Evolutionary conservation across 2,888 invertebrate species (phyloP), one percentile per base, ranked within the genome.

Genomic region (Netelia inedita): DNA sequence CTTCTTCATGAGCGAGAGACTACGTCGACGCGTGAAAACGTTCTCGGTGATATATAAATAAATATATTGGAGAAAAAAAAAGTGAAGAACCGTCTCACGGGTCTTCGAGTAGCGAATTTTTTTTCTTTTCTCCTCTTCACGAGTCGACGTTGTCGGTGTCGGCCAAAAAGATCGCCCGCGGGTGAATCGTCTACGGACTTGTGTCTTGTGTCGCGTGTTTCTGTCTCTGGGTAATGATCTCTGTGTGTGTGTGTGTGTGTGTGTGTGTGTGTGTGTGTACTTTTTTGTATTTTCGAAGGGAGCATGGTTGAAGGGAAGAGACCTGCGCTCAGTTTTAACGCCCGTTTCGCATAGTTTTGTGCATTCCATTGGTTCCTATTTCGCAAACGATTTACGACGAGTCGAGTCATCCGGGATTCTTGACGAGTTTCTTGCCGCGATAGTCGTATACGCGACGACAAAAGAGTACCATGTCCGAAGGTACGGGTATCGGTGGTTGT

Each of bases 381-480:
- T 90, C 89, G 88, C 87, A 89, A 84, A 87, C 55, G 72, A 86
- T 85, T 91, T 90, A 92, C 84, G 89, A 84, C 73, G 90, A 86
- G 84, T 94, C 93, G 91, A 94, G 93, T 94, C 93, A 94, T 93
- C 93, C 93, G 85, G 93, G 93, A 91, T 93, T 93, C 88, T 94
- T 94, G 71, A 93, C 92, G 82, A 94, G 93, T 78, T 93, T 94
- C 93, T 98, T 98, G 90, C 98, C 97, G 89, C 98, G 96, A 95
- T 98, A 98, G 94, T 99, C 99, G 95, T 99, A 99, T 83, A 99
- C 97, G 90, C 98, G 97, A 69, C 98, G 96, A 94, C 99, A 99
- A 95, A 98, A 98, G 93, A 99, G 97, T 61, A 99, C 97, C 94
- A 98, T 96, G 91, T 98, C 98, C 71, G 96, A 96, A 82, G 95